Percentiles rank a stretch among this genome's conserved stretches.
These are phyloP conservation scores for Megastigmus dorsalis DNA, from an alignment of 2,888 invertebrate genomes.

Conservation along the genomic window DNA sequence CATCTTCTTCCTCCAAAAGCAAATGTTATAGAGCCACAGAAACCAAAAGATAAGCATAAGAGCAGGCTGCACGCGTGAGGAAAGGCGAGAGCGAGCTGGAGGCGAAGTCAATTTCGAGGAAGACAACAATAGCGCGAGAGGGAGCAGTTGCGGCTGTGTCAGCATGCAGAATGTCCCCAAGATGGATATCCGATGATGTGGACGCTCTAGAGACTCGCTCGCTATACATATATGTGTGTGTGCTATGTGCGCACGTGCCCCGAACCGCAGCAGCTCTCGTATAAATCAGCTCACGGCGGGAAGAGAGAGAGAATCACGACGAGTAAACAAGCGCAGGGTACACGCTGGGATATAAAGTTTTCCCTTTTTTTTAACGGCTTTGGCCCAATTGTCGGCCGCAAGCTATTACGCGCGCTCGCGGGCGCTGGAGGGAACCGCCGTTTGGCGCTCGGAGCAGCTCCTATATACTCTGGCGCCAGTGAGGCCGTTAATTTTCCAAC, in stretches of 20 bases:
- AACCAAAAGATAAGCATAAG: background rate
- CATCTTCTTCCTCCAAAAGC: background rate
- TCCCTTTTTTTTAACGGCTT: background rate
- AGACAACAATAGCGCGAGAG: background rate
- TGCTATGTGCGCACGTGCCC: background rate
- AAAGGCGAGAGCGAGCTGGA: background rate
- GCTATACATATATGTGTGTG: background rate
- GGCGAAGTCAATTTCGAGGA: background rate
- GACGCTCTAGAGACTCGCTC: no score
- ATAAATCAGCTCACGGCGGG: no score
- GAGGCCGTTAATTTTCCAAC: conserved; percentile 10
- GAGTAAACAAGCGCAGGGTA: background rate
- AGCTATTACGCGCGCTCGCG: no score
- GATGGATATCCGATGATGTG: background rate
- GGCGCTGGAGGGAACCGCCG: no score
- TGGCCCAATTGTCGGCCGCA: background rate
- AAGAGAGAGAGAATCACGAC: no score
- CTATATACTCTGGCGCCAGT: no score
- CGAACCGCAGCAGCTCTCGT: no score
- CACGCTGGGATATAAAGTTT: background rate
- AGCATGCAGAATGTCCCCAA: background rate
- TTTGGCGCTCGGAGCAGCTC: no score
- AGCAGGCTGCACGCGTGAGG: background rate
- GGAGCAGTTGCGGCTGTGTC: no score
- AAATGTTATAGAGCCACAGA: background rate